These are phyloP conservation scores for Nephrotoma flavescens DNA, from an alignment of 2,888 invertebrate species.

Conservation along the genomic window DNA sequence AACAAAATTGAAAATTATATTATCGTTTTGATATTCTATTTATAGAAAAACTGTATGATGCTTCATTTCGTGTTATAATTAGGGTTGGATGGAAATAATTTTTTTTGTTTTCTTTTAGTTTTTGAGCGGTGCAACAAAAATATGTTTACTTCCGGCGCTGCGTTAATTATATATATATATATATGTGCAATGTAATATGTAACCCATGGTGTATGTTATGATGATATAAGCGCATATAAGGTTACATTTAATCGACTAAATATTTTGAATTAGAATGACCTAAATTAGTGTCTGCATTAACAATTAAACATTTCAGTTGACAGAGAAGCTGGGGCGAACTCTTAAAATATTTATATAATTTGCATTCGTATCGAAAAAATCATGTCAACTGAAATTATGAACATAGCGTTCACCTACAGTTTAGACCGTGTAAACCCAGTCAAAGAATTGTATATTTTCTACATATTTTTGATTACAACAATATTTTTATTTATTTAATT, in stretches of 20 bases:
- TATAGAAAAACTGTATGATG: not conserved
- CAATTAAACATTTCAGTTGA: too few species aligned
- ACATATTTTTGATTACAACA: too few species aligned
- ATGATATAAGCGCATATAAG: not conserved
- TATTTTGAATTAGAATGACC: not conserved
- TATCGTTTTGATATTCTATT: not conserved
- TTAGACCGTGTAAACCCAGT: too few species aligned
- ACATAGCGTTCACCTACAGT: too few species aligned
- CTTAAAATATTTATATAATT: too few species aligned
- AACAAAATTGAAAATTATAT: not conserved
- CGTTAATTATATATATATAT: not conserved
- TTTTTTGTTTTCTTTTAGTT: not conserved
- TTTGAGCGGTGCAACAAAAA: not conserved
- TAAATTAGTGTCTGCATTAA: not conserved
- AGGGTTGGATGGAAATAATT: not conserved
- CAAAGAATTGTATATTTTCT: too few species aligned
- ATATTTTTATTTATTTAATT: too few species aligned
- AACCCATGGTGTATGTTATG: not conserved
- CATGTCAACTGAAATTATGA: too few species aligned
- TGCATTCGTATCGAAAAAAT: too few species aligned
- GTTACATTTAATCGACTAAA: not conserved
- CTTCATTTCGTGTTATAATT: not conserved
- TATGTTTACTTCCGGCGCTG: not conserved
- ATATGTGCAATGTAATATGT: not conserved
- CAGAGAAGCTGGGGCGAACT: too few species aligned